Evolutionary conservation across 1,140 invertebrate genomes (phyloP), one percentile per base, ranked within the genome.

Genomic region (Drosophila aff.): DNA sequence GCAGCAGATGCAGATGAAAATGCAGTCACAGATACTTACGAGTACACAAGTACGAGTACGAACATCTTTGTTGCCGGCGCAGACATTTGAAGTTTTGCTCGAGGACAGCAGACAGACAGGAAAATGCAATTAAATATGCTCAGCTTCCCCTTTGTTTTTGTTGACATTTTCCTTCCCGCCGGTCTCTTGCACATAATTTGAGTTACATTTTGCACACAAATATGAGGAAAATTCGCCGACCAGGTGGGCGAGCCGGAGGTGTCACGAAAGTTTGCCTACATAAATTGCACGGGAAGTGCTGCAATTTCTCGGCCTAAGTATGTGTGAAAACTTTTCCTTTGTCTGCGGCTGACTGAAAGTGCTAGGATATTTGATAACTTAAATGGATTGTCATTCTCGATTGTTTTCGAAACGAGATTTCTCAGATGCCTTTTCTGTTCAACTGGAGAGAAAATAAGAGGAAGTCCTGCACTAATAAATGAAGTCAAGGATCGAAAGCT

Each of bases 91-190:
- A 76, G 69, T 69, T 79, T 64, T n/a, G 21, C 47, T 26, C 38
- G 41, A 44, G 43, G 52, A 47, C 21, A 38, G 52, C 10, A 28
- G 33, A 62, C 57, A 31, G 59, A 79, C 75, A 86, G 69, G 69
- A 62, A 86, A 85, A 82, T 79, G 79, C 69, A 85, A 86, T 85
- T 86, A 86, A 72, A 65, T 67, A 64, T 52, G 65, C 57, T 68
- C 46, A 64, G 46, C 40, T 31, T 40, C 47, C 18, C 40, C 16
- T 11, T 38, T 31, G 21, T 33, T 65, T 18, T 62, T 64, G 68
- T 44, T 52, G 36, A 13, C 23, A 44, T 63, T 65, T 13, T n/a
- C 53, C 52, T 16, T 21, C 13, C 13, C 2, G 10, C 31, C 18
- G 13, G 21, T 72, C 16, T 26, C 43, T 18, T 40, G 61, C 21